Evolutionary conservation across 2,113 vertebrate genomes (phyloP).

Genomic region (Silurus glanis): DNA sequence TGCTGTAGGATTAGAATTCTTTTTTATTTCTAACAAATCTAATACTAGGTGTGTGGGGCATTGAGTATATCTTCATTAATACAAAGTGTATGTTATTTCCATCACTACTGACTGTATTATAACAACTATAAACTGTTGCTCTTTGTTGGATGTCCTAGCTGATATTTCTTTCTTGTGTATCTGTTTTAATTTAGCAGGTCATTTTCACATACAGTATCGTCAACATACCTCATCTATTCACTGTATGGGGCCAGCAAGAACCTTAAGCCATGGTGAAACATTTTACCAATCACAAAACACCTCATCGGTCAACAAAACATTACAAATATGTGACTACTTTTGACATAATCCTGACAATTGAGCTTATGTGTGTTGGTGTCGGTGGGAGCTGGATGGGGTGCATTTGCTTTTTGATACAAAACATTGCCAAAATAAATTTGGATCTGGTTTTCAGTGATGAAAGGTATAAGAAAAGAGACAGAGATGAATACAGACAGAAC

Average conservation of each 20-base stretch:
- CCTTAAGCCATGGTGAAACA: constrained; percentile 29
- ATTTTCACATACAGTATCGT: constrained; percentile 34
- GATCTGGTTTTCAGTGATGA: constrained; percentile 18
- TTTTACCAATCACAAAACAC: constrained; percentile 40
- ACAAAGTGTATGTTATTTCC: neutral
- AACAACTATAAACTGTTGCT: neutral
- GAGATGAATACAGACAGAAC: constrained; percentile 29
- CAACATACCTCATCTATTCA: constrained; percentile 47
- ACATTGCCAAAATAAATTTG: constrained; percentile 9
- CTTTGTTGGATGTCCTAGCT: constrained; percentile 13
- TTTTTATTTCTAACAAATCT: neutral
- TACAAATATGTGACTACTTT: constrained; percentile 32
- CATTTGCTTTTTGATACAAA: constrained; percentile 29
- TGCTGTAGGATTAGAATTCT: constrained; percentile 15
- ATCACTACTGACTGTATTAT: constrained; percentile 1
- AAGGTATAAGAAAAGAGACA: constrained; percentile 3
- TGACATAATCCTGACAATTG: constrained; percentile 26
- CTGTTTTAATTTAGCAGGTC: constrained; percentile 43
- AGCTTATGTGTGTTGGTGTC: neutral
- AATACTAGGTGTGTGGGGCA: neutral
- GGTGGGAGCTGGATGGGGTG: neutral
- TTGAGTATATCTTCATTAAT: neutral
- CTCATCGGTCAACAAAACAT: constrained; percentile 33
- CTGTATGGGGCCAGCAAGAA: constrained; percentile 28
- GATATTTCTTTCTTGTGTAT: constrained; percentile 8